Evolutionary conservation across 2,888 invertebrate genomes (phyloP).

Genomic region (Julus scandinavius): DNA sequence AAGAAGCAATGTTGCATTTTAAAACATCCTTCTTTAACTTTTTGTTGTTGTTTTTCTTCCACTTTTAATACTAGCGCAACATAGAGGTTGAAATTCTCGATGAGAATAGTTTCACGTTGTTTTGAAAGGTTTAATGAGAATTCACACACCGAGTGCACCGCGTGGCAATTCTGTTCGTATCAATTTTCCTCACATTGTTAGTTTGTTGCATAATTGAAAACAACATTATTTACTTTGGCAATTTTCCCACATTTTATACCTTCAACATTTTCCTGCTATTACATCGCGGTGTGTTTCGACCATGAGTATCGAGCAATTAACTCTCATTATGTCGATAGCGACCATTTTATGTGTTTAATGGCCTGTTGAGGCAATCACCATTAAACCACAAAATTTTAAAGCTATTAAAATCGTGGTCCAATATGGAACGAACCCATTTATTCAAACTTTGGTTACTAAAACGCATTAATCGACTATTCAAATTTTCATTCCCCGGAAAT

Average conservation of each 20-base stretch:
- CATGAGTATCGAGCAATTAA: not conserved
- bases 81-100: no score
- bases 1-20: no score
- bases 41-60: no score
- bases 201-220: not conserved
- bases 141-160: not conserved
- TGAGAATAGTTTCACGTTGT: no score
- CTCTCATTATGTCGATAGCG: constrained; percentile 7
- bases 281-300: not conserved
- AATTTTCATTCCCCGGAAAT: no score
- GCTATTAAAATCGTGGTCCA: no score
- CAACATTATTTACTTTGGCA: not conserved
- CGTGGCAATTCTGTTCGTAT: not conserved
- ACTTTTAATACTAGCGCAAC: no score
- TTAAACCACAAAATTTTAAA: not conserved
- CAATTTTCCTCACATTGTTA: not conserved
- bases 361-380: not conserved
- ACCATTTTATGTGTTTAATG: not conserved
- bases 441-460: no score
- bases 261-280: not conserved
- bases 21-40: no score
- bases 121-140: no score
- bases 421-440: no score
- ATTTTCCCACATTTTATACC: not conserved
- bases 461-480: no score